Conservation (phyloP, 2,797 vertebrate species). For the Clarias fuscus region DNA sequence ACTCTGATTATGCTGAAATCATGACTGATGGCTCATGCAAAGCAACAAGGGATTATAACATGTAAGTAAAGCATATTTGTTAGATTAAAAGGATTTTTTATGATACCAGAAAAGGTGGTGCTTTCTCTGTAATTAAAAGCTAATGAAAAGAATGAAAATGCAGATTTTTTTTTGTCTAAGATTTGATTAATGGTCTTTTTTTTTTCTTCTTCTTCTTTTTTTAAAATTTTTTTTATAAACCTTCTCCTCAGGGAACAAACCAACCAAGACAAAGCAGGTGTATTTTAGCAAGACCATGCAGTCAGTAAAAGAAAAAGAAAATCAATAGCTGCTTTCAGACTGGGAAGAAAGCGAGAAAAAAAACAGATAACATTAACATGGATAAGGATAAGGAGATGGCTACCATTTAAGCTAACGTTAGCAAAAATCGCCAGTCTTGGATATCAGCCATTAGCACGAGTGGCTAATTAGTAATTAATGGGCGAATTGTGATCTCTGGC, state of each 20-base stretch:
- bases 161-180: conserved; percentile 12
- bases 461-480: neutral
- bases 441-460: neutral
- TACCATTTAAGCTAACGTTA: neutral
- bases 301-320: conserved; percentile 1
- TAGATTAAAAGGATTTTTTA: conserved; percentile 76
- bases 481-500: neutral
- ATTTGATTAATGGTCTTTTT: conserved; percentile 22
- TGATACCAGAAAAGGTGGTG: conserved; percentile 14
- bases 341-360: neutral
- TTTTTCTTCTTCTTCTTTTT: neutral
- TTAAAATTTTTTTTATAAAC: conserved; percentile 12
- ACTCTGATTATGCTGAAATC: conserved; percentile 89
- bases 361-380: neutral
- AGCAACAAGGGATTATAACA: conserved; percentile 85
- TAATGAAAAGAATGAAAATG: conserved; percentile 20
- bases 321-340: conserved; percentile 15
- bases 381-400: conserved; percentile 1
- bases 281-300: neutral
- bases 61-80: conserved; percentile 89
- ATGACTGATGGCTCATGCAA: conserved; percentile 84
- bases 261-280: conserved; percentile 11
- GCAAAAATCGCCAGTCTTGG: neutral
- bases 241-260: neutral
- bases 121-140: conserved; percentile 28